A percentile compares a stretch with the other conserved stretches of the same genome.
phyloP scores from a whole-genome alignment of 2,113 vertebrate species.

The Chloebia gouldiae region DNA sequence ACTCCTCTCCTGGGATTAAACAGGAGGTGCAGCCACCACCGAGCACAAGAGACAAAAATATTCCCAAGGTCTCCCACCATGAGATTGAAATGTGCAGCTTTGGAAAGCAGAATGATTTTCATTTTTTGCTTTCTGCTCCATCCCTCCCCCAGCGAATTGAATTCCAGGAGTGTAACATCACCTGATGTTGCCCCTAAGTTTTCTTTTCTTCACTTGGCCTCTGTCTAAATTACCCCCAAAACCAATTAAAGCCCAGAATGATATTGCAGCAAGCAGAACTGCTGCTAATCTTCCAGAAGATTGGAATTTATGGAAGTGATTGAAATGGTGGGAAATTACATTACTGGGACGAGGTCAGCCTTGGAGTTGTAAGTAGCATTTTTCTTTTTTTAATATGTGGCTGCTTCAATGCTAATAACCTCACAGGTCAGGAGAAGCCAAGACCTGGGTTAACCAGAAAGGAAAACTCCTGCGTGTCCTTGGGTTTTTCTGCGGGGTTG shows the following conservation, averaged over 20 bases:
- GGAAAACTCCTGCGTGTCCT: slow-evolving; percentile 7
- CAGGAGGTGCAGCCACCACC: background rate
- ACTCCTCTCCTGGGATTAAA: background rate
- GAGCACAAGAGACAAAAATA: background rate
- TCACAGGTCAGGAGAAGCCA: slow-evolving; percentile 27
- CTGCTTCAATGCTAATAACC: background rate
- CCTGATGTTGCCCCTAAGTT: background rate
- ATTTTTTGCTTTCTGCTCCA: background rate
- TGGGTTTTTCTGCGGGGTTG: background rate
- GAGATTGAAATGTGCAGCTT: background rate
- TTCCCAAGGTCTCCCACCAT: background rate
- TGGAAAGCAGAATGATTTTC: background rate
- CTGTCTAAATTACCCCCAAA: background rate
- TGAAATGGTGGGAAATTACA: slow-evolving; percentile 5
- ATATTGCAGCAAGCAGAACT: background rate
- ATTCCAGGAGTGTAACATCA: background rate
- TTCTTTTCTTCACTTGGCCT: background rate
- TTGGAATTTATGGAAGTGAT: background rate
- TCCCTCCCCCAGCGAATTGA: background rate
- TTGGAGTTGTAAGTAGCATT: background rate
- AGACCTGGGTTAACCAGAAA: slow-evolving; percentile 38
- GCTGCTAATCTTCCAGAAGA: background rate
- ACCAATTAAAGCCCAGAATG: background rate
- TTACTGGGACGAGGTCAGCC: background rate
- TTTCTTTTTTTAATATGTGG: background rate